These are phyloP conservation scores for Chionodraco myersi DNA, from an alignment of 2,113 vertebrate species.

Conservation along the genomic window DNA sequence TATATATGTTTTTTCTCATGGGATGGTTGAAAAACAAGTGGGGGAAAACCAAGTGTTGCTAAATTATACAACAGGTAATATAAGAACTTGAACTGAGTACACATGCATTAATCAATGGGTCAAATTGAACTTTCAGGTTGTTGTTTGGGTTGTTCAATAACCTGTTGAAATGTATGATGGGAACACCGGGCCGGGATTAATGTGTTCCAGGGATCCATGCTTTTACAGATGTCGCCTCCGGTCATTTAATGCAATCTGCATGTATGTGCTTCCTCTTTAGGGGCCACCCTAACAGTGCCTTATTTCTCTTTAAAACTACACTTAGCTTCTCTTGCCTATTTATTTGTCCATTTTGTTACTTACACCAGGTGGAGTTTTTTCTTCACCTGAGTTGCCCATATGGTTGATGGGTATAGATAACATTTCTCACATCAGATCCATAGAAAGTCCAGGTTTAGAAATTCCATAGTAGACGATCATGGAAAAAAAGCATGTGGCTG, in stretches of 20 bases:
- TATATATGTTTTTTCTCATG: not conserved
- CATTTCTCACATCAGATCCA: conserved; percentile 55
- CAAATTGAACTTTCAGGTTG: conserved; percentile 13
- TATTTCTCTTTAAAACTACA: conserved; percentile 34
- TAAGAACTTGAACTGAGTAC: too few species aligned
- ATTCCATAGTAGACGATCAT: conserved; percentile 64
- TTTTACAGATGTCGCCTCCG: conserved; percentile 73
- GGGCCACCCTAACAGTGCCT: conserved; percentile 69
- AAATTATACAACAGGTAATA: not conserved
- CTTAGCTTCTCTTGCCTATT: conserved; percentile 20
- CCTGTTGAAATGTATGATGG: conserved; percentile 49
- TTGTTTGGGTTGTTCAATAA: conserved; percentile 39
- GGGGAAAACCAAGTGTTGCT: not conserved
- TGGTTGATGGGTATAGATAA: conserved; percentile 56
- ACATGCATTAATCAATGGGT: not conserved
- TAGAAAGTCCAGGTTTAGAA: conserved; percentile 54
- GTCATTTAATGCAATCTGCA: conserved; percentile 75
- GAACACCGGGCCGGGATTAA: conserved; percentile 51
- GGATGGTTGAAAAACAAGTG: not conserved
- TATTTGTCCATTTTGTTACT: conserved; percentile 15
- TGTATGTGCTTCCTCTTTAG: conserved; percentile 66
- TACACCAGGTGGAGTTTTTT: conserved; percentile 23
- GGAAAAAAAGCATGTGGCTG: conserved; percentile 72
- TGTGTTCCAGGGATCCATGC: conserved; percentile 72
- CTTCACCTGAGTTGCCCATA: conserved; percentile 59